Base-by-base conservation (phyloP, 92 coral and sea anemone genomes). In the Pocillopora grandis region DNA sequence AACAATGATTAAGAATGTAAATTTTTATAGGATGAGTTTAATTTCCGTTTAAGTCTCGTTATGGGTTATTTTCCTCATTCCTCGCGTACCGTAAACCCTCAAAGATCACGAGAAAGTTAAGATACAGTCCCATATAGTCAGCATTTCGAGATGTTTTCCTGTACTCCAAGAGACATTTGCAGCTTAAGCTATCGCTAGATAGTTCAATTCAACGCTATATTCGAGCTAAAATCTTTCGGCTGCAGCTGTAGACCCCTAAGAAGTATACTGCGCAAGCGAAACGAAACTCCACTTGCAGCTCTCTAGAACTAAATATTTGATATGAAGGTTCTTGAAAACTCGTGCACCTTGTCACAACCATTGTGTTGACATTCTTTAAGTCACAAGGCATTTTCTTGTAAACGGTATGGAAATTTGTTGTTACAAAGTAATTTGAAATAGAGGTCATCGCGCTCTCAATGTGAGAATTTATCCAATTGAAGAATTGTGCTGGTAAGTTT, bases 331-430 rank as follows among this genome's bases (percentile, higher is more conserved):
- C 14, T 57, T 10, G 3, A 14, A 3, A 62, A 61, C 18, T 42
- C 81, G 71, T 81, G 77, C 75, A 56, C 11, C 52, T 57, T 58
- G 19, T 13, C 85, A 81, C 77, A 77, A 70, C 2, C 21, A 17
- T 67, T 17, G 5, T 59, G 85, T 71, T 58, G 78, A 20, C 20
- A 71, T 81, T 71, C 52, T 81, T 31, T 63, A 81, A 37, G 85
- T 60, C 58, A 63, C 35, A 14, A 33, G 71, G 85, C 77, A 11
- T 36, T 58, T 13, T 14, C 70, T 20, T 70, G 52, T 37, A 33
- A 70, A 70, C 7, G 36, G 8, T 67, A 23, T 67, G 0, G 14
- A 67, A 67, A 12, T 2, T 42, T 42, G 8, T 42, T 42, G 52
- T 42, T 42, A 7, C 52, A 42, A 42, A 42, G 52, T 42, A 7